Base-by-base conservation (phyloP, 1,140 invertebrate genomes). In the Scaptomyza hsui region DNA sequence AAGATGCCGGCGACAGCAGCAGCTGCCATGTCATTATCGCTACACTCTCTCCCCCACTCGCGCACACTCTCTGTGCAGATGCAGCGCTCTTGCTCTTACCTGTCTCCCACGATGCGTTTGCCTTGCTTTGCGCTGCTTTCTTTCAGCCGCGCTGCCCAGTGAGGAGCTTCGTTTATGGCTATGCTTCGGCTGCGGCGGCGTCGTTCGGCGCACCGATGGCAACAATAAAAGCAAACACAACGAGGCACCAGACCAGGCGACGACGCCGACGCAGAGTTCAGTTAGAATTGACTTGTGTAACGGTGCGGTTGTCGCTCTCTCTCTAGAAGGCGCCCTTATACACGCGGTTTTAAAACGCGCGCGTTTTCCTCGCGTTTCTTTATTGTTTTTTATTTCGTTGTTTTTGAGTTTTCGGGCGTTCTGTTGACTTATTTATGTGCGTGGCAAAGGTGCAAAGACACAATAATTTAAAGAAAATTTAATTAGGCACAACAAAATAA, bases 221-320 rank as follows among this genome's bases (percentile, higher is more conserved):
- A 45, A 47, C 21, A 47, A 12, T 24, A 57, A 42, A 32, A 32
- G 9, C 41, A 61, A 52, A 32, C 13, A 62, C 26, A 59, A 32
- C 55, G 45, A 48, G 44, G 15, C 62, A 56, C 9, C 48, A 52
- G 49, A 51, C 51, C 75, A 64, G 61, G 68, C 60, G 63, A 74
- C 71, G 59, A 55, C 41, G 41, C 77, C 72, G 70, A 75, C 81
- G 76, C 80, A 80, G 64, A 70, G 77, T 75, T 86, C 81, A 86
- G 81, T 88, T 81, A 77, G 81, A 86, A 86, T 86, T 77, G 56
- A 79, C 60, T 77, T 77, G 81, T 77, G 56, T 67, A 69, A 63
- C 81, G 78, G 81, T 77, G 70, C 77, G 81, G 81, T 86, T 68
- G 78, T 52, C 55, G 78, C 49, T 60, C 48, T 60, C 61, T 19